These are phyloP conservation scores for Alviniconcha strummeri DNA, from an alignment of 2,888 invertebrate genomes.

Conservation along the genomic window DNA sequence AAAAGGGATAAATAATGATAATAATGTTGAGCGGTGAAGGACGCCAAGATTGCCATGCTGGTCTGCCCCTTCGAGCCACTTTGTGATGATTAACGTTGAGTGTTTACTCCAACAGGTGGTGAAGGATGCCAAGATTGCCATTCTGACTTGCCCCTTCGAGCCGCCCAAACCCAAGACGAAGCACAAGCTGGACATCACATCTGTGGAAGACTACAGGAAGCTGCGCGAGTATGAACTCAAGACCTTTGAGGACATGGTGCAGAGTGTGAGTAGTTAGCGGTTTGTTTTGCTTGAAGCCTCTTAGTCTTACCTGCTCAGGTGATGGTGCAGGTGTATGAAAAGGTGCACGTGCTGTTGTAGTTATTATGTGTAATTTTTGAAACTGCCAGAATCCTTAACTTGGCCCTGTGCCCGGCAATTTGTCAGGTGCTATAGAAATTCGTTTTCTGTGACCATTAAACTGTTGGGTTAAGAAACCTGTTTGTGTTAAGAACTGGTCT, in stretches of 20 bases:
- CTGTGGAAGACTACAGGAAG: slow-evolving; percentile 95
- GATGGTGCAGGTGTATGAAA: not conserved
- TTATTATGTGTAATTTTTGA: no score
- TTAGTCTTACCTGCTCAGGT: not conserved
- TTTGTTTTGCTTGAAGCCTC: not conserved
- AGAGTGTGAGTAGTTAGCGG: slow-evolving; percentile 73
- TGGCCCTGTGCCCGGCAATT: no score
- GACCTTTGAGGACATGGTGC: slow-evolving; percentile 95
- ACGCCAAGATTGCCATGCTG: slow-evolving; percentile 96
- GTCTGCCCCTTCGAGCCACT: slow-evolving; percentile 99
- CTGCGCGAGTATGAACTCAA: slow-evolving; percentile 94
- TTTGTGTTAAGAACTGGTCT: no score
- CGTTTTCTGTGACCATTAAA: no score
- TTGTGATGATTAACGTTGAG: no score
- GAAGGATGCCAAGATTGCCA: slow-evolving; percentile 94
- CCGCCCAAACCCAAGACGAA: slow-evolving; percentile 99
- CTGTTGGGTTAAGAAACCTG: no score
- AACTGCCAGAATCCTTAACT: no score
- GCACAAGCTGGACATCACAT: slow-evolving; percentile 98
- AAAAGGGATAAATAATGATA: no score
- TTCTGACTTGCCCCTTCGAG: slow-evolving; percentile 99
- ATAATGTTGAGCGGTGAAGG: slow-evolving; percentile 75
- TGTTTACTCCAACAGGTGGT: slow-evolving; percentile 74
- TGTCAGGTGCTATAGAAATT: no score
- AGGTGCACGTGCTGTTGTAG: not conserved